A percentile compares a stretch with the other conserved stretches of the same genome.
These are phyloP conservation scores for Ridgeia piscesae DNA, from an alignment of 1,140 invertebrate species.

Conservation along the genomic window DNA sequence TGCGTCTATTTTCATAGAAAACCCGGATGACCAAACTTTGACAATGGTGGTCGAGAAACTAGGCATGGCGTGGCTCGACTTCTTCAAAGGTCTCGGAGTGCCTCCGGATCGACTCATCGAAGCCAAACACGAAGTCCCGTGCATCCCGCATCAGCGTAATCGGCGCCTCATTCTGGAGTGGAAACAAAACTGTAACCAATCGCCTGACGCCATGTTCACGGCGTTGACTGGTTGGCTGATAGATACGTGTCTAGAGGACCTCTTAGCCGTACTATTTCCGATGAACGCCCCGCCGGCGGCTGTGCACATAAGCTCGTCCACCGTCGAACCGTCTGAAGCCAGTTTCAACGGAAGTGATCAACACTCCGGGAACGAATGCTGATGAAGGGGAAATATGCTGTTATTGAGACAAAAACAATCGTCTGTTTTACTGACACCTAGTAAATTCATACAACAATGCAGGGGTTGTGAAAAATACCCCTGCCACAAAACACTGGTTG, in stretches of 20 bases:
- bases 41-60: background rate
- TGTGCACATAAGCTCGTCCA: background rate
- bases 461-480: background rate
- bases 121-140: background rate
- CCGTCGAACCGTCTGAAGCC: background rate
- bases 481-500: background rate
- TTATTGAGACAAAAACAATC: too few relatives aligned
- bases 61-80: background rate
- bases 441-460: background rate
- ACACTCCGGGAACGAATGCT: background rate
- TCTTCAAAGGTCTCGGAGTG: background rate
- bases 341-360: background rate
- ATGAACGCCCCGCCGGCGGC: background rate
- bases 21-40: background rate
- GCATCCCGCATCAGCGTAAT: background rate
- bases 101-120: background rate
- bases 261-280: background rate
- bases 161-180: background rate
- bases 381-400: background rate
- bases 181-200: background rate
- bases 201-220: background rate
- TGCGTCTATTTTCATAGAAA: background rate
- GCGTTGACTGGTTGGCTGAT: background rate
- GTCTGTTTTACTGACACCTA: background rate
- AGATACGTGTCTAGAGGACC: background rate